Evolutionary conservation across 1,140 invertebrate genomes (phyloP).

Genomic region (Odontomachus brunneus): DNA sequence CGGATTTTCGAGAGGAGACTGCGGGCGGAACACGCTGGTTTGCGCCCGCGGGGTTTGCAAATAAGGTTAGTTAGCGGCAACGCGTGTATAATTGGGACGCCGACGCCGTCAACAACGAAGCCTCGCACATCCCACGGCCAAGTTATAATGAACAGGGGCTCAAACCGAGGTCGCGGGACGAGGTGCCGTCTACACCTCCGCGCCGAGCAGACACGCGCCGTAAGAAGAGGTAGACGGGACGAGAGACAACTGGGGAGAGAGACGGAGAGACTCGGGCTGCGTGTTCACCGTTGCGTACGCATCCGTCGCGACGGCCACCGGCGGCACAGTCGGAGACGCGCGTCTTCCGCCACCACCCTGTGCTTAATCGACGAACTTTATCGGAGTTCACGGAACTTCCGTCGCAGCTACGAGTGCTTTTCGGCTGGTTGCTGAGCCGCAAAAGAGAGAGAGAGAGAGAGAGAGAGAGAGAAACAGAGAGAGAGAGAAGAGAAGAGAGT

Average conservation of each 20-base stretch:
- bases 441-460: too few relatives aligned
- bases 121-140: constrained; percentile 75
- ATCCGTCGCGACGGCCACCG: constrained; percentile 44
- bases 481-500: too few relatives aligned
- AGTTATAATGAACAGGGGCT: constrained; percentile 79
- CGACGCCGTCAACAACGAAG: constrained; percentile 78
- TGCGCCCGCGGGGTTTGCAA: constrained; percentile 78
- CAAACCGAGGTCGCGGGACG: constrained; percentile 43
- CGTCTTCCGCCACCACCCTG: constrained; percentile 58
- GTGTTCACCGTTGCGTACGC: constrained; percentile 54
- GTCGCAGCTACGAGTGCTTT: constrained; percentile 30
- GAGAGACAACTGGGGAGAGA: background rate
- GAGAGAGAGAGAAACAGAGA: too few relatives aligned
- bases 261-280: background rate
- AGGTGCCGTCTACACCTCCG: constrained; percentile 32
- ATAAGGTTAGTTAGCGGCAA: constrained; percentile 83
- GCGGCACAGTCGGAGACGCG: constrained; percentile 35
- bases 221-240: constrained; percentile 1
- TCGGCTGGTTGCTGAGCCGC: constrained; percentile 21
- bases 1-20: constrained; percentile 52
- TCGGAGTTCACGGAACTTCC: constrained; percentile 74
- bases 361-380: constrained; percentile 79
- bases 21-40: constrained; percentile 67
- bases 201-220: constrained; percentile 14
- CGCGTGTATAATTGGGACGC: constrained; percentile 82